Evolutionary conservation across 2,888 invertebrate genomes (phyloP), one percentile per base, ranked within the genome.

Genomic region (Emmelina monodactyla): DNA sequence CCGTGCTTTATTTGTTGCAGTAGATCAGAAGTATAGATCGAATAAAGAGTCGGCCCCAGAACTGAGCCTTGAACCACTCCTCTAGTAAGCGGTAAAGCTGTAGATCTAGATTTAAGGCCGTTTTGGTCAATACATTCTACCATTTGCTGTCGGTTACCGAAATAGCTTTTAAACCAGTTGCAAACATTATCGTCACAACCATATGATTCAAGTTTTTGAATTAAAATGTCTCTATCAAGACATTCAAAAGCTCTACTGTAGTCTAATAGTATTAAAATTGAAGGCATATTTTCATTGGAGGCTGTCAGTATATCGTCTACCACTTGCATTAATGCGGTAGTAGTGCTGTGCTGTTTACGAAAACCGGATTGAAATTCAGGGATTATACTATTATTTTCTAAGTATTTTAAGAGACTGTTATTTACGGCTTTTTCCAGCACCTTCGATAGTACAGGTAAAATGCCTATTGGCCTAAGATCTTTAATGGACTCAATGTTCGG

Each of bases 391-490:
- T 38, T 28, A 10, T 12, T 22, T 15, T 44, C 40, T 11, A 44
- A n/a, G 13, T 22, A 44, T 4, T 39, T 33, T 12, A 44, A 11
- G n/a, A n/a, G n/a, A n/a, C n/a, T n/a, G n/a, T n/a, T n/a, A n/a
- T n/a, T n/a, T n/a, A n/a, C n/a, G n/a, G n/a, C n/a, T n/a, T n/a
- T n/a, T n/a, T n/a, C n/a, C n/a, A n/a, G n/a, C n/a, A n/a, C n/a
- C n/a, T n/a, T n/a, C n/a, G n/a, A n/a, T n/a, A n/a, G n/a, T n/a
- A n/a, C n/a, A n/a, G n/a, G n/a, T n/a, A n/a, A n/a, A n/a, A n/a
- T n/a, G n/a, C n/a, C n/a, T 1, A 56, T 51, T 0, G 55, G 53
- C 4, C 53, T 30, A 4, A 48, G 37, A 19, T 57, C 50, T 7
- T 37, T 40, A 2, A 41, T 30, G 2, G 7, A 34, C 0, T 28